Conservation (phyloP, 92 coral and sea anemone species). For the Porites cylindrica region DNA sequence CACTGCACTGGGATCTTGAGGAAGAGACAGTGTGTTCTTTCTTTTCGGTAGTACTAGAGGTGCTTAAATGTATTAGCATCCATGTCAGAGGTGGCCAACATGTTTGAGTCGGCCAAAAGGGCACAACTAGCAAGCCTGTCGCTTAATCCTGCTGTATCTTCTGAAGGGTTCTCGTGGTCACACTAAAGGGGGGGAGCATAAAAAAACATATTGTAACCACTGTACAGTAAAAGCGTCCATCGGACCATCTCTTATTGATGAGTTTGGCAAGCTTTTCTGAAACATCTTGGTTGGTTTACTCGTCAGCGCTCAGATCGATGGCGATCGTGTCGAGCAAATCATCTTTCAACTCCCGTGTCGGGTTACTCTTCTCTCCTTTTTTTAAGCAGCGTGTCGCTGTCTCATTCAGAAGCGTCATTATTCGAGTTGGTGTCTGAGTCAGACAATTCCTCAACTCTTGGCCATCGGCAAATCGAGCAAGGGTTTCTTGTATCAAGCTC, state of each 20-base stretch:
- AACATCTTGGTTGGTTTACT: slow-evolving; percentile 54
- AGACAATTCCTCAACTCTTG: slow-evolving; percentile 7
- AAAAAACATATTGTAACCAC: slow-evolving; percentile 43
- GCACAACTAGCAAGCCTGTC: slow-evolving; percentile 54
- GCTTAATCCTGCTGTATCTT: slow-evolving; percentile 49
- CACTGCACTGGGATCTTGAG: slow-evolving; percentile 43
- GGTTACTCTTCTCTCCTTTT: neutral
- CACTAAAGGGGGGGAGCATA: slow-evolving; percentile 47
- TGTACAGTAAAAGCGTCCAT: slow-evolving; percentile 51
- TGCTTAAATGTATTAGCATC: slow-evolving; percentile 45
- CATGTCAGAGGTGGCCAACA: slow-evolving; percentile 64
- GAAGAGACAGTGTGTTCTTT: slow-evolving; percentile 46
- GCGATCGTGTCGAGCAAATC: slow-evolving; percentile 44
- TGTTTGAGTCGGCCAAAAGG: slow-evolving; percentile 65
- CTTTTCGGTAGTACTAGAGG: slow-evolving; percentile 50
- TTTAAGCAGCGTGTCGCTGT: neutral
- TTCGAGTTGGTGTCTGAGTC: slow-evolving; percentile 3
- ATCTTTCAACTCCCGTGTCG: slow-evolving; percentile 11
- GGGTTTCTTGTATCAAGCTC: slow-evolving; percentile 2
- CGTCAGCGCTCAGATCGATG: slow-evolving; percentile 9
- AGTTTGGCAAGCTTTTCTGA: slow-evolving; percentile 46
- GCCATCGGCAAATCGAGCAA: slow-evolving; percentile 1
- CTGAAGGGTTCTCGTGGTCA: slow-evolving; percentile 38
- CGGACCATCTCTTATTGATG: slow-evolving; percentile 20
- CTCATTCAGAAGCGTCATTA: slow-evolving; percentile 2